Conservation (phyloP, 1,140 invertebrate genomes). For the Aphaenogaster rudis region DNA sequence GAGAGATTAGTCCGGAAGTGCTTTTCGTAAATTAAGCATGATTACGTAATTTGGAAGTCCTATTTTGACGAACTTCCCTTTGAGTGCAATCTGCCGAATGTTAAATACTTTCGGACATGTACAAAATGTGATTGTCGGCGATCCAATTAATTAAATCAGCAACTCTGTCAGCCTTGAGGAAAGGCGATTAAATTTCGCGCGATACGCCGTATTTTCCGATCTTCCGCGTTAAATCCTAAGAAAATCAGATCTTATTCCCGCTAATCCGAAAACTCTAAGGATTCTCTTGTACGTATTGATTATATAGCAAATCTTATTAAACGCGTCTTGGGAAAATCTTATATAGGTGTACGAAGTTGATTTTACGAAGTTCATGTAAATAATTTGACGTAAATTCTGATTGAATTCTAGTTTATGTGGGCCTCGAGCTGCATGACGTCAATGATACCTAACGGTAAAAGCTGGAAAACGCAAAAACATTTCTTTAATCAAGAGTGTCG, state of each 20-base stretch:
- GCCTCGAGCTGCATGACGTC: neutral
- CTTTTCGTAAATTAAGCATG: conserved; percentile 1
- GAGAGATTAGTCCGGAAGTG: neutral
- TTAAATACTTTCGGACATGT: neutral
- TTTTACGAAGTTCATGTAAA: neutral
- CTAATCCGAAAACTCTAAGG: neutral
- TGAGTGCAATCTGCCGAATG: neutral
- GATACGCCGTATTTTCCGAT: neutral
- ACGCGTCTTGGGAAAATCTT: neutral
- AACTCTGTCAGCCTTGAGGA: neutral
- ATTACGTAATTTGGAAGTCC: conserved; percentile 26
- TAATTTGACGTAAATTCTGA: neutral
- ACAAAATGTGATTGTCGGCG: neutral
- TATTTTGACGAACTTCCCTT: neutral
- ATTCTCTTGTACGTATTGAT: neutral
- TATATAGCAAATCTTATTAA: neutral
- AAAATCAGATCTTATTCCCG: conserved; percentile 2
- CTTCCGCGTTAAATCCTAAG: conserved; percentile 5
- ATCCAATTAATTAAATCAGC: conserved; percentile 20
- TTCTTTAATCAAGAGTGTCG: conserved; percentile 31
- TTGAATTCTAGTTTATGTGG: neutral
- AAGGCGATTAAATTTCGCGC: conserved; percentile 13
- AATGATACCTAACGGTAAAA: neutral
- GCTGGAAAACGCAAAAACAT: neutral
- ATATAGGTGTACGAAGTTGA: neutral